Evolutionary conservation across 2,113 vertebrate genomes (phyloP), one percentile per base, ranked within the genome.

Genomic region (Synodontis membranacea): DNA sequence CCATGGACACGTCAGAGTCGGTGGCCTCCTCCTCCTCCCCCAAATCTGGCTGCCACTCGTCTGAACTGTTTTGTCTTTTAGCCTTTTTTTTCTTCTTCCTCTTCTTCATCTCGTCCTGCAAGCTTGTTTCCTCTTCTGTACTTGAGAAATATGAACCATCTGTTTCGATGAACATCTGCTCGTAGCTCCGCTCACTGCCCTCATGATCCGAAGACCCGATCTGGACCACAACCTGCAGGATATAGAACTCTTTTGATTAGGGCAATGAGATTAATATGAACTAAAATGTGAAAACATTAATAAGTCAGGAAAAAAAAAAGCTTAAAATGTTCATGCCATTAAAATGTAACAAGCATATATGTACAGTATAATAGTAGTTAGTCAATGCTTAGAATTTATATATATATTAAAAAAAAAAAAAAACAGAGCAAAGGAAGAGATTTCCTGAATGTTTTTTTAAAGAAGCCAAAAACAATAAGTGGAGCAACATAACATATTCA

Each of bases 211-310:
- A 78, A 6, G 74, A 85, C 21, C 23, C 44, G 39, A 85, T 62
- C 56, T 79, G 54, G n/a, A 85, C 42, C n/a, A 48, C 56, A 64
- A 79, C 74, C 84, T 85, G 56, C 5, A 79, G 44, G 42, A 85
- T 25, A 62, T 7, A 62, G 25, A 78, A 48, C 34, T 25, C 4
- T 14, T 34, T 34, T 6, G 15, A 34, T 66, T 17, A 37, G 14
- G 62, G 31, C 62, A 34, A 12, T 15, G 4, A 31, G n/a, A 4
- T 12, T 66, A 66, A 66, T 66, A 31, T 66, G n/a, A 66, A 34
- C 10, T 62, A n/a, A 15, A 31, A 14, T 66, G 4, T 66, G 11
- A 66, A 66, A 2, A 66, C 46, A 39, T 56, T 21, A 10, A 23
- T 5, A 56, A 21, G 52, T 56, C 52, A 21, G 19, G 52, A 56